Conservation (phyloP, 2,888 invertebrate species). For the Nephrotoma guestfalica region DNA sequence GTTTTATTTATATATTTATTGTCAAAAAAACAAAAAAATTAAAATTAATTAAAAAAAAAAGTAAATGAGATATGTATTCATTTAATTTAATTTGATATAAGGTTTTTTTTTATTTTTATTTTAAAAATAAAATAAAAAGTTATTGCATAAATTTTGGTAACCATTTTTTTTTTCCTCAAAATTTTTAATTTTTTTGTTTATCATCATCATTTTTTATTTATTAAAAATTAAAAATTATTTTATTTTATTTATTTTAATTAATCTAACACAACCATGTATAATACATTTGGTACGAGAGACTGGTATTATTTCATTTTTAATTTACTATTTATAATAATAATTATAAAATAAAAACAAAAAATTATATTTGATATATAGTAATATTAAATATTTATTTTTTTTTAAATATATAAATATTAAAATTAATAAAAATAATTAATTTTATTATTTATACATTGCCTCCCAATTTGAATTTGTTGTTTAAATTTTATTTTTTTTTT, state of each 20-base stretch:
- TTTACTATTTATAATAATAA: not conserved
- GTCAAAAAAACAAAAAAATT: not conserved
- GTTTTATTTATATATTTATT: not conserved
- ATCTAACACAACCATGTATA: constrained; percentile 6
- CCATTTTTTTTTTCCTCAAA: not conserved
- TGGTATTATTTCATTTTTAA: not conserved
- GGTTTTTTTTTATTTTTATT: not conserved
- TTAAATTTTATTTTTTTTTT: not conserved
- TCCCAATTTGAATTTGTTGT: not conserved
- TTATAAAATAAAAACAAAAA: not conserved
- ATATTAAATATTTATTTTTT: not conserved
- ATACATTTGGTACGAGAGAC: constrained; percentile 6
- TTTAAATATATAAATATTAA: not conserved
- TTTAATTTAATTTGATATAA: constrained; percentile 2
- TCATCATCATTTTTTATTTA: not conserved
- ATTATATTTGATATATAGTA: not conserved
- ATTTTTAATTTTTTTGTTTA: not conserved
- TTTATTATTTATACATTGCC: not conserved
- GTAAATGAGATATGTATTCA: constrained; percentile 1
- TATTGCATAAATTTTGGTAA: not conserved
- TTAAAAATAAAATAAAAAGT: not conserved
- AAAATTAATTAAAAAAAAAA: not conserved
- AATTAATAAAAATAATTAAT: not conserved
- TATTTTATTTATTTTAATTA: not conserved
- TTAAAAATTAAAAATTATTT: not conserved